Evolutionary conservation across 2,888 invertebrate species (phyloP).

Genomic region (Herminia tarsipennalis): DNA sequence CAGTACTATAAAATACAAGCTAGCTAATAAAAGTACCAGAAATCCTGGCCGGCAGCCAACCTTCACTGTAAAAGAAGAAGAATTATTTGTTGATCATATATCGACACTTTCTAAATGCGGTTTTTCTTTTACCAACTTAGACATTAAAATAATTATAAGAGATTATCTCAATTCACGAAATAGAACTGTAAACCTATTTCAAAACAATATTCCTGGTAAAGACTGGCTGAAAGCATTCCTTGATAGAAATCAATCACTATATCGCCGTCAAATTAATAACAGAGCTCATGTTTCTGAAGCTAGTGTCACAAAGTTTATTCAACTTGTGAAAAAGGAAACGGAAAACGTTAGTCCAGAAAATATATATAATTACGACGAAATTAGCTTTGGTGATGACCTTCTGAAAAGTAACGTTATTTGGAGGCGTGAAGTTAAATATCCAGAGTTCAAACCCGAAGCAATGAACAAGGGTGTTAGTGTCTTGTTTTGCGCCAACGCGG

Average conservation of each 20-base stretch:
- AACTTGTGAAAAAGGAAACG: constrained; percentile 21
- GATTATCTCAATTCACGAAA: constrained; percentile 28
- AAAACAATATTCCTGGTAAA: constrained; percentile 39
- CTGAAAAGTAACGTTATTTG: constrained; percentile 41
- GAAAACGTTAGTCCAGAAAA: constrained; percentile 31
- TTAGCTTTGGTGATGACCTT: constrained; percentile 53
- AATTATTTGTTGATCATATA: constrained; percentile 27
- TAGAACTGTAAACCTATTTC: constrained; percentile 25
- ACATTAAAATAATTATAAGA: constrained; percentile 25
- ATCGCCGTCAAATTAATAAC: neutral
- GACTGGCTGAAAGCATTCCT: constrained; percentile 38
- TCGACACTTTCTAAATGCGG: constrained; percentile 35
- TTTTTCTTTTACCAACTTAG: constrained; percentile 35
- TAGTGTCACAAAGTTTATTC: constrained; percentile 6
- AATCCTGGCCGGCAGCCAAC: constrained; percentile 24
- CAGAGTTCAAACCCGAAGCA: constrained; percentile 48
- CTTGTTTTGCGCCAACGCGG: constrained; percentile 55
- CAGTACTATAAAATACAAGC: constrained; percentile 13
- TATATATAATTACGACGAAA: constrained; percentile 57
- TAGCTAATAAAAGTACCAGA: constrained; percentile 13
- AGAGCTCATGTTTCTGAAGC: neutral
- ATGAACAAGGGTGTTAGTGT: constrained; percentile 46
- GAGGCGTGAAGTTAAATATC: constrained; percentile 49
- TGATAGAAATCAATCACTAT: constrained; percentile 10
- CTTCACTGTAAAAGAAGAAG: constrained; percentile 39